A percentile compares a stretch with the other conserved stretches of the same genome.
These are phyloP conservation scores for Petrocephalus zakoni DNA, from an alignment of 2,113 vertebrate genomes.

Conservation along the genomic window DNA sequence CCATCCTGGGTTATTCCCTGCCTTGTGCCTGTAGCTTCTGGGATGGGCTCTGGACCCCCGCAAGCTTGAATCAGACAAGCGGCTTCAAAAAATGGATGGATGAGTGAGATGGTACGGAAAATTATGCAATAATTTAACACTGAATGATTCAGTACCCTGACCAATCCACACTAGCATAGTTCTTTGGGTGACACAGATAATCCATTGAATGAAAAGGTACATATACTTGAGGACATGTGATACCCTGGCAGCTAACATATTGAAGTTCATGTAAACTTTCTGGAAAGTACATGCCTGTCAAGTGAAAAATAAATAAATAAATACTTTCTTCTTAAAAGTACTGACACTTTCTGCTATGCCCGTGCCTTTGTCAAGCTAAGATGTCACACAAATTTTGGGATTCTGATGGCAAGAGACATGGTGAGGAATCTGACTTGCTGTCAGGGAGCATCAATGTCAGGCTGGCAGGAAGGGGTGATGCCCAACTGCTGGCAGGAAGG, in stretches of 20 bases:
- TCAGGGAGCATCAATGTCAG: not conserved
- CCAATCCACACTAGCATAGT: not conserved
- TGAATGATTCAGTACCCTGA: not conserved
- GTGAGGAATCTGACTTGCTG: slow-evolving; percentile 2
- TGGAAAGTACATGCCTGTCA: not conserved
- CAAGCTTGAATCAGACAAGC: no score
- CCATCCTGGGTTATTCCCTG: no score
- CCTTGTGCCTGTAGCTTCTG: no score
- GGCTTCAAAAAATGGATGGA: no score
- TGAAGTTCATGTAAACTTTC: not conserved
- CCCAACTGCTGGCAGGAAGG: not conserved
- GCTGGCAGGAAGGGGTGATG: slow-evolving; percentile 1
- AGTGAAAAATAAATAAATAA: not conserved
- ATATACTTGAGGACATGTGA: not conserved
- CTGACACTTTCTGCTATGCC: not conserved
- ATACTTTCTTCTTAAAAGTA: not conserved
- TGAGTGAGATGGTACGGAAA: not conserved
- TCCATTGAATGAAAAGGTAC: not conserved
- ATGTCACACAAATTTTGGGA: slow-evolving; percentile 9
- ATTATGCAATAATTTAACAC: not conserved
- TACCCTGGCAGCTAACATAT: not conserved
- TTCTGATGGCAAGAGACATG: not conserved
- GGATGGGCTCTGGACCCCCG: no score
- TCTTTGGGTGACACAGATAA: not conserved
- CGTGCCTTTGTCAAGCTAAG: slow-evolving; percentile 7